Evolutionary conservation across 2,797 vertebrate genomes (phyloP), one percentile per base, ranked within the genome.

Genomic region (Hylomyscus alleni): DNA sequence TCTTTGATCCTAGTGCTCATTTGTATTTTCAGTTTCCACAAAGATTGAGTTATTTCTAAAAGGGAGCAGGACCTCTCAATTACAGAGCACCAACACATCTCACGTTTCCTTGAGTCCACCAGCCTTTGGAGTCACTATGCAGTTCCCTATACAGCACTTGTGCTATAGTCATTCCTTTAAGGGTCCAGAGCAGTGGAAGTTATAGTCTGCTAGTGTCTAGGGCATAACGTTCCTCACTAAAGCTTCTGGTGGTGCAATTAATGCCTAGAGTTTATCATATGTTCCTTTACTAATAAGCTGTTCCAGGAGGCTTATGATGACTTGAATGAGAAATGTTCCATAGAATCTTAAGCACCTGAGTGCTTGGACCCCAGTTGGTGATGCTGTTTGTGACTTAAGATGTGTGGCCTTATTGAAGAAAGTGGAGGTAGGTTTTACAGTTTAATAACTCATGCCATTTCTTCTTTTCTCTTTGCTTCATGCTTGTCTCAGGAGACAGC

Each of bases 11-110:
- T 73, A 69, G 20, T 9, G 15, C 29, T 95, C 60, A 60, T 86
- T 91, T 96, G 47, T 77, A 56, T 52, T 93, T 95, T 90, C 40
- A 80, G 12, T 76, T 47, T 76, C 73, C 85, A 86, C 13, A 22
- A 69, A 73, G 20, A 69, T 11, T 73, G 26, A 24, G 9, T 76
- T 40, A 20, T 85, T 94, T 72, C 69, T 60, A 24, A 31, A 3
- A 44, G 17, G 1, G 14, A 80, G 19, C 52, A 34, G 73, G 75
- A 78, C 29, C 31, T 90, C 83, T 90, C 67, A 58, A 2, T 84
- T 47, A 50, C 26, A 20, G 19, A 67, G 37, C 1, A 1, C n/a
- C 4, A 77, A 78, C n/a, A 20, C 6, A 15, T 20, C 2, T 58
- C 89, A 69, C 47, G 90, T 92, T 11, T 83, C 40, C 60, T 73